Evolutionary conservation across 2,797 vertebrate genomes (phyloP).

Genomic region (Holocentrus rufus): DNA sequence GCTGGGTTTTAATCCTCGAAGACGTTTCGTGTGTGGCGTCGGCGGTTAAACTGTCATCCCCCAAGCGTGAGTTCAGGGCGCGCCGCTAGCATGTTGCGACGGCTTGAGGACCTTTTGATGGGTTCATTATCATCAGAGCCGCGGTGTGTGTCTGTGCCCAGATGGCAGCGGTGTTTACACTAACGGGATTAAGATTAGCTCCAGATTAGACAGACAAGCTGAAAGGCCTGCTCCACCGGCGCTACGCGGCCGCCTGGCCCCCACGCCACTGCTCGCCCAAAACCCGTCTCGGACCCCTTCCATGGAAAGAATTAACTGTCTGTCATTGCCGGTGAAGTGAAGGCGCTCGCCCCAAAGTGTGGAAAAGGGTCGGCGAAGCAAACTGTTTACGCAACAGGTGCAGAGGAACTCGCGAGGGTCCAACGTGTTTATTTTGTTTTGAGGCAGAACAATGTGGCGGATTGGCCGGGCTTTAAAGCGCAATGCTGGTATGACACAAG

Average conservation of each 20-base stretch:
- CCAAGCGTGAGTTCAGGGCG: constrained; percentile 32
- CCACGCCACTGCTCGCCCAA: constrained; percentile 10
- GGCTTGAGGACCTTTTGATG: constrained; percentile 66
- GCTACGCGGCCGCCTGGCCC: constrained; percentile 38
- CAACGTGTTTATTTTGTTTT: constrained; percentile 47
- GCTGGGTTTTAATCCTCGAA: too few species aligned
- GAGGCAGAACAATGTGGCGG: constrained; percentile 10
- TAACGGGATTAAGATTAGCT: constrained; percentile 80
- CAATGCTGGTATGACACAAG: constrained; percentile 54
- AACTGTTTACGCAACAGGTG: constrained; percentile 26
- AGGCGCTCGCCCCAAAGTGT: neutral
- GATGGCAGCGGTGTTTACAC: constrained; percentile 75
- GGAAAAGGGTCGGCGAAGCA: neutral
- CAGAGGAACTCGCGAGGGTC: constrained; percentile 17
- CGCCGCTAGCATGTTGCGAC: constrained; percentile 22
- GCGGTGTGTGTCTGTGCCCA: constrained; percentile 65
- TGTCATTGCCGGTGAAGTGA: neutral
- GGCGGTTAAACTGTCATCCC: constrained; percentile 15
- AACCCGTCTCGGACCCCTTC: constrained; percentile 38
- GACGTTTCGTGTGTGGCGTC: too few species aligned
- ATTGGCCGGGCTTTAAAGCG: constrained; percentile 37
- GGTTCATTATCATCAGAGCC: constrained; percentile 68
- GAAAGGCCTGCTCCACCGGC: constrained; percentile 61
- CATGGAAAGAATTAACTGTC: constrained; percentile 8
- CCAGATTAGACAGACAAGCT: constrained; percentile 74